These are phyloP conservation scores for Zoanthus gigantus DNA, from an alignment of 92 coral and sea anemone species.

Conservation along the genomic window DNA sequence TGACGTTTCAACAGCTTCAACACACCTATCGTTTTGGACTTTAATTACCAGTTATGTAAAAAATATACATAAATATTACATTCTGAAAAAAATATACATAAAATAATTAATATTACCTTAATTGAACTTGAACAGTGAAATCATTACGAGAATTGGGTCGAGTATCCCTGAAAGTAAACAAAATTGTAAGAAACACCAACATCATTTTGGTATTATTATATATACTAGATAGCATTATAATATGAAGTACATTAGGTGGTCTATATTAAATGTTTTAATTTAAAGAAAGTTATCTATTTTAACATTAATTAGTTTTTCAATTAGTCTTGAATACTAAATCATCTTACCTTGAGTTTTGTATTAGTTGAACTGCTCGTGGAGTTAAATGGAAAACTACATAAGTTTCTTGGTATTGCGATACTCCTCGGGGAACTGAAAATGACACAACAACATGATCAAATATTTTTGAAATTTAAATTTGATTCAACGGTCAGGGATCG, in stretches of 20 bases:
- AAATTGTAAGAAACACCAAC: not conserved
- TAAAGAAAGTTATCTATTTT: too few relatives aligned
- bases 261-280: too few relatives aligned
- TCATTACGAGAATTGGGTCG: slow-evolving; percentile 94
- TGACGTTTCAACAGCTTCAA: too few relatives aligned
- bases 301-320: too few relatives aligned
- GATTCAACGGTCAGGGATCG: too few relatives aligned
- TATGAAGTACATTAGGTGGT: too few relatives aligned
- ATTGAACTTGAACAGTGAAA: slow-evolving; percentile 86
- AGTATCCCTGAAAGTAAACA: slow-evolving; percentile 6
- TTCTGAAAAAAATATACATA: too few relatives aligned
- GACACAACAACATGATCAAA: too few relatives aligned
- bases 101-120: slow-evolving; percentile 63
- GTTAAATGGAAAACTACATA: slow-evolving; percentile 91
- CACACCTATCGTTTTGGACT: too few relatives aligned
- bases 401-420: slow-evolving; percentile 86
- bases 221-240: too few relatives aligned
- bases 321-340: not conserved
- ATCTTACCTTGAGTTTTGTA: slow-evolving; percentile 86
- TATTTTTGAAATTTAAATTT: too few relatives aligned
- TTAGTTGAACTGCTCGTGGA: slow-evolving; percentile 86
- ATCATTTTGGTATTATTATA: not conserved
- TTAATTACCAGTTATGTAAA: not conserved
- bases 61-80: not conserved
- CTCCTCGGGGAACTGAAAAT: slow-evolving; percentile 81